These are phyloP conservation scores for Liposcelis brunnea DNA, from an alignment of 2,888 invertebrate genomes.

Conservation along the genomic window DNA sequence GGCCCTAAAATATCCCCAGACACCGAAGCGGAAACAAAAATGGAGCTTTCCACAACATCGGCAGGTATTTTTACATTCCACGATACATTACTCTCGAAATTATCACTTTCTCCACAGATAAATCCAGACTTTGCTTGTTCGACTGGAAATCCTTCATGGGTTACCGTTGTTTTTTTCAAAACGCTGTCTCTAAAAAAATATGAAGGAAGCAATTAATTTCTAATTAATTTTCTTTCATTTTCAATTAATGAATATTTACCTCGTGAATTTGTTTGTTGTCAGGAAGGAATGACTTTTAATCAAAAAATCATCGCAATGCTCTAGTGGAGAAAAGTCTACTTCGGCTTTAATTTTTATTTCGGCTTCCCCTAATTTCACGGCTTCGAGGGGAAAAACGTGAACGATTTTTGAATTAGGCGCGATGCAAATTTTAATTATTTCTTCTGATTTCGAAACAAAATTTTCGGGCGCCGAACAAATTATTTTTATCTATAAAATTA, in stretches of 20 bases:
- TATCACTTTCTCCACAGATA: conserved; percentile 39
- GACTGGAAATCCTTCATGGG: conserved; percentile 53
- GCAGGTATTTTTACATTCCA: conserved; percentile 34
- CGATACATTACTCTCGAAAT: conserved; percentile 13
- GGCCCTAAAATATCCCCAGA: conserved; percentile 47
- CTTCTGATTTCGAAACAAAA: background rate
- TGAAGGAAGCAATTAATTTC: no score
- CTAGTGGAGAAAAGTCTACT: background rate
- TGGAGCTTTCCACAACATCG: conserved; percentile 42
- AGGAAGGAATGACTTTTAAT: background rate
- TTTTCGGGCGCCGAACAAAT: background rate
- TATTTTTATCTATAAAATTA: background rate
- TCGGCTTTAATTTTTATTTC: background rate
- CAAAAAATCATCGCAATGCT: background rate
- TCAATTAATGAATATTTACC: no score
- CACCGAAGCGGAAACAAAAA: conserved; percentile 40
- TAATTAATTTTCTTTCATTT: no score
- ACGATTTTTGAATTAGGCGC: background rate
- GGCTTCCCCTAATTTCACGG: conserved; percentile 4
- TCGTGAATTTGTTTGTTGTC: no score
- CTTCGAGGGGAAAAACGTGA: background rate
- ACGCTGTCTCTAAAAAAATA: conserved; percentile 36
- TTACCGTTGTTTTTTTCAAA: conserved; percentile 39
- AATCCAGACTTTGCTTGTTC: conserved; percentile 46
- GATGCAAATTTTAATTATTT: background rate